Percentiles rank a stretch among this genome's conserved stretches.
Evolutionary conservation across 2,797 vertebrate genomes (phyloP).

Genomic region (Gymnocypris eckloni): DNA sequence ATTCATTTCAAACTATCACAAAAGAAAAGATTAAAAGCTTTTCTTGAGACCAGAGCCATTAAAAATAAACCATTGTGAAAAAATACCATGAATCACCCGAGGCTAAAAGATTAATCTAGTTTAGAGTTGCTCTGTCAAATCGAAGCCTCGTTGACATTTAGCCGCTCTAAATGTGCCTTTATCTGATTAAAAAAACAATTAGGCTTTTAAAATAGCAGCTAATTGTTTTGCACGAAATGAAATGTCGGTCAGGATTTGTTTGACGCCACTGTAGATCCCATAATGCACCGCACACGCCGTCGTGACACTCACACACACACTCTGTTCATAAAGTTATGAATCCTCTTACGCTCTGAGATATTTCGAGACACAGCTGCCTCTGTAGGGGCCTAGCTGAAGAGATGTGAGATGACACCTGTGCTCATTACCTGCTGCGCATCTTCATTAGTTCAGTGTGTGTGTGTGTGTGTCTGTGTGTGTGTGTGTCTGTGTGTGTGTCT

Average conservation of each 20-base stretch:
- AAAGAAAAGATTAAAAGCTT: constrained; percentile 31
- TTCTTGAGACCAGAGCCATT: constrained; percentile 16
- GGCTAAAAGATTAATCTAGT: constrained; percentile 9
- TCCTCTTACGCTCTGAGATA: not conserved
- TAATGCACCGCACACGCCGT: not conserved
- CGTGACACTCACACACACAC: not conserved
- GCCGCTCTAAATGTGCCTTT: constrained; percentile 31
- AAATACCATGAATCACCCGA: constrained; percentile 1
- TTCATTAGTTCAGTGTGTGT: not conserved
- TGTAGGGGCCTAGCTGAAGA: not conserved
- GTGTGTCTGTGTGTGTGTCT: not conserved
- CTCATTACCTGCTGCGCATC: constrained; percentile 50
- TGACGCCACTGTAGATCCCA: not conserved
- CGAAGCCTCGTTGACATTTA: constrained; percentile 16
- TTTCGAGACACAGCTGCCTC: constrained; percentile 23
- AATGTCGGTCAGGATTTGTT: constrained; percentile 32
- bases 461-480: constrained; percentile 10
- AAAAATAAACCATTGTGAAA: not conserved
- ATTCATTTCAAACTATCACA: not conserved
- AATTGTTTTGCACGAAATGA: constrained; percentile 12
- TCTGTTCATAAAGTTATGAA: not conserved
- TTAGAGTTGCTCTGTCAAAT: constrained; percentile 1
- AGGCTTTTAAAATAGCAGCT: constrained; percentile 27
- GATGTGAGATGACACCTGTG: constrained; percentile 47
- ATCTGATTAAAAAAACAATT: constrained; percentile 37